Evolutionary conservation across 2,888 invertebrate species (phyloP), one percentile per base, ranked within the genome.

Genomic region (Tetanocera ferruginea): DNA sequence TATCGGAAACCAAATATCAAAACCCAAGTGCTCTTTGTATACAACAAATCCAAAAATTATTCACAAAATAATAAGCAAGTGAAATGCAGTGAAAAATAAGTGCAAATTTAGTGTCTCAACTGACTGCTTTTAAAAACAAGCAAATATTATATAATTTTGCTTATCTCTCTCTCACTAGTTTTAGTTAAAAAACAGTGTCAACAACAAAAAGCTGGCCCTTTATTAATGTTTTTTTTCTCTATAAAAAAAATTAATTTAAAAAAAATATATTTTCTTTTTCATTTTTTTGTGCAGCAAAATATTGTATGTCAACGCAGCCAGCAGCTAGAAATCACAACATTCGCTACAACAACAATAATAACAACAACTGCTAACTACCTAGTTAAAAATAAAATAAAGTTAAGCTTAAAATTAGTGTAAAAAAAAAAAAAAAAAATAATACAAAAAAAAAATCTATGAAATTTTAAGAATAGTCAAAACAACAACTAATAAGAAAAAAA

Each of bases 331-430:
- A 52, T 51, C 49, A 69, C 31, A 69, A 69, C 28, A 71, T 55
- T 71, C 60, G 73, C 60, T 60, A 62, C n/a, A 73, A 67, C 64
- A 67, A 67, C 52, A 75, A 67, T 23, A 75, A 67, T 34, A 67
- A 75, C 62, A 73, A 66, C 64, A 73, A 73, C 71, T 71, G 55
- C 71, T 71, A 19, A 69, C 28, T 31, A 28, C 28, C 31, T 49
- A 49, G 14, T 23, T 64, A 64, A 31, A 31, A n/a, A n/a, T 37
- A 31, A 66, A 51, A 69, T 52, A 34, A 75, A 51, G 52, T 52
- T 75, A 51, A 51, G 64, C 49, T 75, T 72, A 66, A 75, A 34
- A 66, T 52, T 60, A 72, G 57, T 34, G n/a, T 57, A 55, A 28
- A 57, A 11, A 28, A 71, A 52, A 66, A 51, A 49, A 73, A 5